Conservation (phyloP, 2,888 invertebrate species). For the Hypomecis punctinalis region DNA sequence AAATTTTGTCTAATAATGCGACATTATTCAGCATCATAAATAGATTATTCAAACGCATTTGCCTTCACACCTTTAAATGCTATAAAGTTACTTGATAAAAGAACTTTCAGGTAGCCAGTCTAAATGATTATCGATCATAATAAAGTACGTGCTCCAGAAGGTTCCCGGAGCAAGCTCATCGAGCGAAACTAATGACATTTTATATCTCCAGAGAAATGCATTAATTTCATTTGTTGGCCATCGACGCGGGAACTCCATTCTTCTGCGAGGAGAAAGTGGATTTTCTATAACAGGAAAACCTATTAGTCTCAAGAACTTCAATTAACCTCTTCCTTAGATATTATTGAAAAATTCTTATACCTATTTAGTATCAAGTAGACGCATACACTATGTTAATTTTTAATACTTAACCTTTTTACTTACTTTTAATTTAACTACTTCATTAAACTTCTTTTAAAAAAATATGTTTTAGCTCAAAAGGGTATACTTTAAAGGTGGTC, state of each 20-base stretch:
- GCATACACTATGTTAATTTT: too few species aligned
- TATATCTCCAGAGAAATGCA: conserved; percentile 82
- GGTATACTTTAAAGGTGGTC: too few species aligned
- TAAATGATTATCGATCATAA: conserved; percentile 48
- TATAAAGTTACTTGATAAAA: not conserved
- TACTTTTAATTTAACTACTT: too few species aligned
- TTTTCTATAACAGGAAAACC: conserved; percentile 71
- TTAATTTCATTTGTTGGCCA: conserved; percentile 83
- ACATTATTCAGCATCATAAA: too few species aligned
- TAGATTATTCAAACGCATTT: too few species aligned
- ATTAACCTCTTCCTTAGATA: conserved; percentile 48
- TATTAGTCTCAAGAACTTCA: conserved; percentile 60
- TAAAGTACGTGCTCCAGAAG: conserved; percentile 61
- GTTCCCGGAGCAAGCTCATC: conserved; percentile 71
- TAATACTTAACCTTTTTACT: too few species aligned
- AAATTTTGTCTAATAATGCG: too few species aligned
- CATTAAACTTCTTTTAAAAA: too few species aligned
- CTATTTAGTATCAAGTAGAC: too few species aligned
- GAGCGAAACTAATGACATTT: conserved; percentile 81
- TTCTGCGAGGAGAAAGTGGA: conserved; percentile 66
- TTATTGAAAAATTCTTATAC: not conserved
- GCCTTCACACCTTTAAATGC: too few species aligned
- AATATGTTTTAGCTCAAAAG: too few species aligned
- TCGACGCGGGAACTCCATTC: conserved; percentile 70
- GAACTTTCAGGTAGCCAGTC: not conserved